phyloP scores from a whole-genome alignment of 2,113 vertebrate species.

The Pseudonaja textilis region DNA sequence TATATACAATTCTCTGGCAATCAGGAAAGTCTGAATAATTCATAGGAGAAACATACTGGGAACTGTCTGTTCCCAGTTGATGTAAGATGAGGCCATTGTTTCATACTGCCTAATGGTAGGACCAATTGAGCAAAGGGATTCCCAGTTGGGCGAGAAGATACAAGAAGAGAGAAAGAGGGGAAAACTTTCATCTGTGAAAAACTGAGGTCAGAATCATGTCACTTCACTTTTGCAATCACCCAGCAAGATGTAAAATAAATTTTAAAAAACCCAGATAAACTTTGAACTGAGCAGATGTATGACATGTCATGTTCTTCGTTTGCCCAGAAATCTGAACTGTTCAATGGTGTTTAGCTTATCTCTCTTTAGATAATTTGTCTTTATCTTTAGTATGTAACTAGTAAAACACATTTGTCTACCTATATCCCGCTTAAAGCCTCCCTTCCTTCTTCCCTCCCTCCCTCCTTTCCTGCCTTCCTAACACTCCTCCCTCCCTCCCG shows the following conservation, averaged over 20 bases:
- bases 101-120: neutral
- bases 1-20: neutral
- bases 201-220: neutral
- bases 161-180: neutral
- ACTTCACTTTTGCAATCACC: neutral
- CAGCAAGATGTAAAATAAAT: neutral
- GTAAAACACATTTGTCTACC: constrained; percentile 52
- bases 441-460: constrained; percentile 55
- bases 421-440: constrained; percentile 48
- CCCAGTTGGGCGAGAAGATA: neutral
- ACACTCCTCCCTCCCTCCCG: neutral
- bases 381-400: constrained; percentile 38
- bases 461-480: neutral
- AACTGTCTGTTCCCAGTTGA: neutral
- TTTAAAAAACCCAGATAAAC: neutral
- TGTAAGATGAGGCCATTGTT: neutral
- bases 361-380: neutral
- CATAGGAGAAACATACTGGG: neutral
- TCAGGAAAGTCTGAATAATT: neutral
- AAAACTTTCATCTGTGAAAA: neutral
- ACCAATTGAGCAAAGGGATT: neutral
- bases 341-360: neutral
- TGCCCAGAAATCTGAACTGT: neutral
- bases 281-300: neutral
- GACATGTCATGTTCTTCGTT: neutral